Base-by-base conservation (phyloP, 2,888 invertebrate genomes). In the Junonia oenone region DNA sequence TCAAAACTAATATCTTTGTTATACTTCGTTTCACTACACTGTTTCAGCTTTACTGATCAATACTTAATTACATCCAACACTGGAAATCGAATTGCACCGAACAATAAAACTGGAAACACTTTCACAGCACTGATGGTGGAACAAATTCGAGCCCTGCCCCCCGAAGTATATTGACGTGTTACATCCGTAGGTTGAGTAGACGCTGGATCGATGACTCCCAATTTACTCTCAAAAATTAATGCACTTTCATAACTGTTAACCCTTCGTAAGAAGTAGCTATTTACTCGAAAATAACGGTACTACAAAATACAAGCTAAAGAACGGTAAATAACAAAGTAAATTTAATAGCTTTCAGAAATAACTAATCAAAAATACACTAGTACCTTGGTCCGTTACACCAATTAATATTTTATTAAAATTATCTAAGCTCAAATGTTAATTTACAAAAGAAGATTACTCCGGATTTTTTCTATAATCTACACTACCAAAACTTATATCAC, bases 351-450 rank as follows among this genome's bases (percentile, higher is more conserved):
- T 62, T 63, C 64, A 58, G 69, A 69, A 75, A 75, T 56, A 63
- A 74, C 75, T 82, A 79, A 72, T 75, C 68, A 68, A 76, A 91
- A 91, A 91, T 91, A 91, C 76, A 71, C 68, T 73, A 90, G 82
- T 92, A 95, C 95, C 94, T 94, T 93, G 94, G 95, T 94, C 93
- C 94, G 94, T 94, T 93, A 94, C 92, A 92, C 92, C 93, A 92
- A 92, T 92, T 93, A 91, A 87, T 70, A 77, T 69, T 65, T 70
- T 77, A 76, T 78, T 73, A 79, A 80, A 83, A 83, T 72, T 78
- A 78, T 71, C 72, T 81, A 79, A 83, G 77, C 78, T 76, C 77
- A 76, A 83, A 81, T 77, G 68, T 75, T 81, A 80, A 74, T 75
- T 76, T 77, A 78, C 74, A 64, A 76, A 74, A 70, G 69, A 74